Conservation (phyloP, 2,888 invertebrate genomes). For the Drosophila kambysellisi region DNA sequence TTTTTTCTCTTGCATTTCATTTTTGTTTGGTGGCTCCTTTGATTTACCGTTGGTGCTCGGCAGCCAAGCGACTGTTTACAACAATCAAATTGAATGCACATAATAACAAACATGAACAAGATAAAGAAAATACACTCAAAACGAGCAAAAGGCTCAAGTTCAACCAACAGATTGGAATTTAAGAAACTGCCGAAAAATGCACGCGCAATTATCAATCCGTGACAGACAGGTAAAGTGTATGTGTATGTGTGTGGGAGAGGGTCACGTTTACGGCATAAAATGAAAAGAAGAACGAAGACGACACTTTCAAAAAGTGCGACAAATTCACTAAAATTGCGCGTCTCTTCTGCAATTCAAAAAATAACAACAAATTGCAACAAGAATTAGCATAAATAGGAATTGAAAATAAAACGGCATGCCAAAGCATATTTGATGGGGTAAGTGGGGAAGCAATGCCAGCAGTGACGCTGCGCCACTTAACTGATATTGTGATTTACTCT, state of each 20-base stretch:
- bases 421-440: background rate
- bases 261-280: conserved; percentile 41
- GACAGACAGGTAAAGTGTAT: conserved; percentile 1
- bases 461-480: conserved; percentile 23
- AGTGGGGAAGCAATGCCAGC: background rate
- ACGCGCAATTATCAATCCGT: conserved; percentile 40
- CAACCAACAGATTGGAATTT: conserved; percentile 51
- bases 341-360: conserved; percentile 3
- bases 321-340: conserved; percentile 61
- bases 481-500: conserved; percentile 12
- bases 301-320: conserved; percentile 43
- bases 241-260: background rate
- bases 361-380: conserved; percentile 14
- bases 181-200: conserved; percentile 48
- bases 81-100: conserved; percentile 17
- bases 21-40: conserved; percentile 27
- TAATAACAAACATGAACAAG: background rate
- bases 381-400: conserved; percentile 16
- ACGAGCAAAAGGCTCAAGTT: conserved; percentile 32
- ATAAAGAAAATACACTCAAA: background rate
- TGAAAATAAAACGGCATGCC: conserved; percentile 8
- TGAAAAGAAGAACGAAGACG: conserved; percentile 37
- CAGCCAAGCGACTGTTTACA: background rate
- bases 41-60: conserved; percentile 14
- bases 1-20: conserved; percentile 17